Evolutionary conservation across 2,797 vertebrate genomes (phyloP), one percentile per base, ranked within the genome.

Genomic region (Nothura maculosa): DNA sequence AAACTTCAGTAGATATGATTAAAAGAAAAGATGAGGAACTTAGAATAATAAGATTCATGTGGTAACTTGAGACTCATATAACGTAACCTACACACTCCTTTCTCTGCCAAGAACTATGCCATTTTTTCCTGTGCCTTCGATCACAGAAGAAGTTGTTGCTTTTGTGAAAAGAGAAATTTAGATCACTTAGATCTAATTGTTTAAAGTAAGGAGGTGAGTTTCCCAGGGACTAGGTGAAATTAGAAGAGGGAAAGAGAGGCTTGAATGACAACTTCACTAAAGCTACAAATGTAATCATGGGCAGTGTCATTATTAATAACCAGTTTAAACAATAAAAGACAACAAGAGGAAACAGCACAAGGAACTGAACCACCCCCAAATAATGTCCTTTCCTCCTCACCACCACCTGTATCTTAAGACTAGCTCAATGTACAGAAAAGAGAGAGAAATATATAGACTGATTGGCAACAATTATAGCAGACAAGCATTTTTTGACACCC

Each of bases 381-480:
- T 10, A 84, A 54, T 10, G 62, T 18, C 54, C 30, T 55, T 55
- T 55, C 61, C 81, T 87, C 57, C 30, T 87, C 73, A 25, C 28
- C 74, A 66, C 30, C 4, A 66, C 16, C 8, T 30, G 72, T 50
- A 6, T 45, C 18, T 60, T 84, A 40, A 67, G 42, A 58, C 64
- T 91, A 38, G 52, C 87, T 92, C 18, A 82, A 72, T 0, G 1
- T 16, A 55, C 57, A 77, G 76, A 81, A 86, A 69, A 84, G 30
- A 73, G 30, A 32, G 36, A 95, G n/a, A 89, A 82, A 54, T 88
- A 4, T 83, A 93, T 89, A 92, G 94, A 42, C 32, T 94, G 96
- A 94, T 72, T 92, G 45, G 66, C 89, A 64, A 83, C 68, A 95
- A 96, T 96, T 95, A 93, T 12, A 96, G 77, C 85, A 95, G 90